phyloP scores from a whole-genome alignment of 2,888 invertebrate species.

The Eueremaeus valkanovi region DNA sequence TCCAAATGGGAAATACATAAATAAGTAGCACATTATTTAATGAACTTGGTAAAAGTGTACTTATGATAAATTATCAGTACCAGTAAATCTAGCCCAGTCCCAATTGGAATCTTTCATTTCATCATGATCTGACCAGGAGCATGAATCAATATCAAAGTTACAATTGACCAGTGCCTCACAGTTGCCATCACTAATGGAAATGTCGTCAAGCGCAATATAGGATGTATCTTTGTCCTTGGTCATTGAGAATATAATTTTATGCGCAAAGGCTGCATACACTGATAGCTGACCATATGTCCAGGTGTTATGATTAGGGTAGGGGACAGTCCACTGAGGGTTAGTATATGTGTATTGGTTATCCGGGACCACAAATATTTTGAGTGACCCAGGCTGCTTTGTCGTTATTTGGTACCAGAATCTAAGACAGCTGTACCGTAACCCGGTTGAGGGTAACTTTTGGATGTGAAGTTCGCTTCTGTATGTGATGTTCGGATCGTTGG shows the following conservation, averaged over 20 bases:
- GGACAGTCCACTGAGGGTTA: neutral
- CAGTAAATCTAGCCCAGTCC: conserved; percentile 6
- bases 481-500: neutral
- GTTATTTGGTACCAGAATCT: conserved; percentile 26
- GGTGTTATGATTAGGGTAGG: neutral
- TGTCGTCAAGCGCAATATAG: conserved; percentile 35
- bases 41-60: too few relatives aligned
- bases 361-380: neutral
- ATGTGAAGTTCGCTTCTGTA: neutral
- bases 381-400: neutral
- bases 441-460: neutral
- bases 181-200: conserved; percentile 7
- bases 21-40: too few relatives aligned
- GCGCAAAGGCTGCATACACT: neutral
- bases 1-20: too few relatives aligned
- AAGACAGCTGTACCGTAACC: neutral
- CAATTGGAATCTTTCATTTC: neutral
- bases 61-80: too few relatives aligned
- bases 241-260: conserved; percentile 18
- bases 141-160: conserved; percentile 30
- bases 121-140: neutral
- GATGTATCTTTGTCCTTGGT: neutral
- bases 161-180: conserved; percentile 30
- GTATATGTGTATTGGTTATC: neutral
- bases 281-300: conserved; percentile 32